A percentile compares a stretch with the other conserved stretches of the same genome.
Evolutionary conservation across 2,113 vertebrate genomes (phyloP).

Genomic region (Abramis brama): DNA sequence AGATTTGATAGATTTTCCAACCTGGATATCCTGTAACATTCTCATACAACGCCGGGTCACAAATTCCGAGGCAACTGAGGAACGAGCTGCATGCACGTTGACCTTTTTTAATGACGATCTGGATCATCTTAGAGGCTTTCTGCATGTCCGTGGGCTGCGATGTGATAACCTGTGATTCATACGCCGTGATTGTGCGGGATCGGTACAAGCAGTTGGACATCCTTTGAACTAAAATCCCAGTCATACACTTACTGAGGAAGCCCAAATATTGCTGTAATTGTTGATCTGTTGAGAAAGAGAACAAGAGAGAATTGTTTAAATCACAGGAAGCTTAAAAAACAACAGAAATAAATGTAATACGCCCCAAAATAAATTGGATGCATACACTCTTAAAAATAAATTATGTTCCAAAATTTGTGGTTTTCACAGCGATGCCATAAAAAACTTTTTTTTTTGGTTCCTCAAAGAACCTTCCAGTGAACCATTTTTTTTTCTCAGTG

Average conservation of each 20-base stretch:
- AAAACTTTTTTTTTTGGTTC: too few species aligned
- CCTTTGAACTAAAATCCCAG: conserved; percentile 47
- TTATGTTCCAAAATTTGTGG: too few species aligned
- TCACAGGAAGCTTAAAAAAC: background rate
- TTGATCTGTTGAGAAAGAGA: conserved; percentile 44
- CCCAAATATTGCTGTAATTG: conserved; percentile 41
- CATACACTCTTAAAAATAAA: too few species aligned
- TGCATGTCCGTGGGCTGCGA: conserved; percentile 50
- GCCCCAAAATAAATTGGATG: background rate
- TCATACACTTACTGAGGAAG: conserved; percentile 53
- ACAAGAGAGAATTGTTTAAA: background rate
- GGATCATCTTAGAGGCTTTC: conserved; percentile 58
- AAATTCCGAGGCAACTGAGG: conserved; percentile 60
- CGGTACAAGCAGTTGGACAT: conserved; percentile 53
- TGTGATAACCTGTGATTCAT: conserved; percentile 58
- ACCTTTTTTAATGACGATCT: conserved; percentile 62
- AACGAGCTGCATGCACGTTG: conserved; percentile 59
- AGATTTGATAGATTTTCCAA: conserved; percentile 32
- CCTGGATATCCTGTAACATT: conserved; percentile 50
- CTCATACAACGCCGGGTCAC: conserved; percentile 45
- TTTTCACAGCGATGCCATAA: too few species aligned
- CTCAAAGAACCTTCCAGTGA: too few species aligned
- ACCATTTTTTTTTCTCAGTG: too few species aligned
- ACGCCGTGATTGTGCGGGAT: conserved; percentile 44
- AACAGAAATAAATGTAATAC: background rate